phyloP scores from a whole-genome alignment of 92 coral and sea anemone species.

The Blastomussa wellsi region DNA sequence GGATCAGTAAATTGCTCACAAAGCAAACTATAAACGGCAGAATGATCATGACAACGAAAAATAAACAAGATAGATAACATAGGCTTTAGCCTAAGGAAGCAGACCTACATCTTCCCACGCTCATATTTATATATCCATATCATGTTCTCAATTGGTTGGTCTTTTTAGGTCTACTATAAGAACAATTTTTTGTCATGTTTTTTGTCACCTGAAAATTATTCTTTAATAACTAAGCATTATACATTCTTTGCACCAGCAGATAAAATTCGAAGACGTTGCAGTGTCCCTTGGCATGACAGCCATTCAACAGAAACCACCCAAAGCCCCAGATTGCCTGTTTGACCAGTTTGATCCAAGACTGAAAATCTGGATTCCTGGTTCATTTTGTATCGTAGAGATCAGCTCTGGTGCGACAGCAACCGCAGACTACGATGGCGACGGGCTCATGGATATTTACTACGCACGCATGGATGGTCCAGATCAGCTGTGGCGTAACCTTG shows the following conservation, averaged over 20 bases:
- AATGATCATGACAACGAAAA: too few relatives aligned
- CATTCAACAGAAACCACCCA: slow-evolving; percentile 74
- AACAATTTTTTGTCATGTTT: not conserved
- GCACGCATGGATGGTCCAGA: slow-evolving; percentile 96
- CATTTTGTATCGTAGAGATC: slow-evolving; percentile 90
- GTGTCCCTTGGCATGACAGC: slow-evolving; percentile 87
- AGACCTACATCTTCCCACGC: not conserved
- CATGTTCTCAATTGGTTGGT: not conserved
- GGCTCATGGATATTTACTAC: slow-evolving; percentile 90
- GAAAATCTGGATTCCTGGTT: slow-evolving; percentile 96
- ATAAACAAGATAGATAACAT: too few relatives aligned
- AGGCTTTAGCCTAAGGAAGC: not conserved
- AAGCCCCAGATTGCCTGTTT: slow-evolving; percentile 97
- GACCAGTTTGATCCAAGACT: slow-evolving; percentile 95
- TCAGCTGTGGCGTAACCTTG: slow-evolving; percentile 97
- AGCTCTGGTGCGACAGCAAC: slow-evolving; percentile 85
- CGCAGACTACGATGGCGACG: slow-evolving; percentile 97
- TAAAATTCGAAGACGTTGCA: slow-evolving; percentile 82
- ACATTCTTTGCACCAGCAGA: slow-evolving; percentile 6
- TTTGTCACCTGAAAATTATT: not conserved
- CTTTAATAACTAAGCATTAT: not conserved
- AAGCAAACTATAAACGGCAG: too few relatives aligned
- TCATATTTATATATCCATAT: too few relatives aligned
- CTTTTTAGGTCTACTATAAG: not conserved
- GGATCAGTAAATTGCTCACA: too few relatives aligned